These are phyloP conservation scores for Leptodactylus fuscus DNA, from an alignment of 2,113 vertebrate genomes.

Conservation along the genomic window DNA sequence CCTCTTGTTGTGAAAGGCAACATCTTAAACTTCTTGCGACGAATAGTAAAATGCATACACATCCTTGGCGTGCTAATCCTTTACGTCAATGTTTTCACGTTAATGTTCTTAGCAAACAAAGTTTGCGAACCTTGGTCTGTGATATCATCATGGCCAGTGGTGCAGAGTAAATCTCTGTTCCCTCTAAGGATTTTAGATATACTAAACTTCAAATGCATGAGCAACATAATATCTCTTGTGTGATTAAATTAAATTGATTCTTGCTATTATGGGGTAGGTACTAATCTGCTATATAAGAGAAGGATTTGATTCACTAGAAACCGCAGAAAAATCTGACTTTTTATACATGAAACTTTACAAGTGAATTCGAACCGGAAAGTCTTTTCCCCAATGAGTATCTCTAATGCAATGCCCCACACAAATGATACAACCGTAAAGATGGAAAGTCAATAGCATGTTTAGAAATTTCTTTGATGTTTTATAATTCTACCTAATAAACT, in stretches of 20 bases:
- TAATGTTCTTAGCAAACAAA: conserved; percentile 46
- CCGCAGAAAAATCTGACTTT: conserved; percentile 11
- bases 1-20: conserved; percentile 34
- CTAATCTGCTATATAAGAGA: conserved; percentile 43
- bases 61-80: conserved; percentile 18
- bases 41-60: conserved; percentile 16
- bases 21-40: conserved; percentile 33
- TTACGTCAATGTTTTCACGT: conserved; percentile 41
- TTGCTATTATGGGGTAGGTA: conserved; percentile 40
- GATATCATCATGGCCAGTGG: conserved; percentile 40
- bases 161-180: conserved; percentile 40
- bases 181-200: conserved; percentile 33
- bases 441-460: neutral
- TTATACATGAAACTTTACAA: neutral
- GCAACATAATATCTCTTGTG: conserved; percentile 42
- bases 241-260: conserved; percentile 53
- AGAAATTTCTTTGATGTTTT: neutral
- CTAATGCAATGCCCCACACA: neutral
- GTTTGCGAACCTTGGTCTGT: conserved; percentile 27
- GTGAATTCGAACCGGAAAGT: neutral
- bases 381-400: neutral
- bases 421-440: neutral
- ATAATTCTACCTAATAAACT: neutral
- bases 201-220: conserved; percentile 45
- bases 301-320: conserved; percentile 35